phyloP scores from a whole-genome alignment of 1,140 invertebrate species.

The Lasioglossum baleicum region DNA sequence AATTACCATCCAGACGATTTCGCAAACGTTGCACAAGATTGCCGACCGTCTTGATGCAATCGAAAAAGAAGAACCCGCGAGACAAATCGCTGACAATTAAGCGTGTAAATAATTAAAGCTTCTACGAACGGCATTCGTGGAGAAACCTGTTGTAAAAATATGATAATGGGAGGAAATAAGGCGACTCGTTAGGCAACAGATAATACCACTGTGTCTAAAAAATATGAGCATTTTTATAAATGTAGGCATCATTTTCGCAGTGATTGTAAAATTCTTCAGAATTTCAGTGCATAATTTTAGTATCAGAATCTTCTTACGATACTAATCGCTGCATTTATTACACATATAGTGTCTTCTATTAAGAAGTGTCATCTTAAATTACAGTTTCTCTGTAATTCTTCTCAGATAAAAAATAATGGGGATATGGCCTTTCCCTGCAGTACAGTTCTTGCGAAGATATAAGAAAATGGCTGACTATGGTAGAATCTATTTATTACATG shows the following conservation, averaged over 20 bases:
- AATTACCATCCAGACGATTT: conserved; percentile 14
- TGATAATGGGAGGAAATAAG: background rate
- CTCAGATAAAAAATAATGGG: too few species aligned
- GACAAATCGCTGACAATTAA: conserved; percentile 23
- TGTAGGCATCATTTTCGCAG: background rate
- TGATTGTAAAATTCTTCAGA: background rate
- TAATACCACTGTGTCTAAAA: background rate
- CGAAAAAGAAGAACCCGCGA: background rate
- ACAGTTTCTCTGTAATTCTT: too few species aligned
- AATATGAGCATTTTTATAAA: background rate
- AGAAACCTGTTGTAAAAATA: conserved; percentile 1
- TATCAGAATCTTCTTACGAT: too few species aligned
- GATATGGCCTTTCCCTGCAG: too few species aligned
- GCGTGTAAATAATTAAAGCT: conserved; percentile 10
- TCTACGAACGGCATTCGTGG: background rate
- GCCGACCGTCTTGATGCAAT: background rate
- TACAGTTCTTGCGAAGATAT: too few species aligned
- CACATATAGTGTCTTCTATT: too few species aligned
- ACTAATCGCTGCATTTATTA: too few species aligned
- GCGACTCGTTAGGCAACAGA: conserved; percentile 3
- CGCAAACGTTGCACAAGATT: conserved; percentile 1
- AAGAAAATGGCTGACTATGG: too few species aligned
- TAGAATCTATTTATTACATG: too few species aligned
- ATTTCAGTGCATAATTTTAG: too few species aligned
- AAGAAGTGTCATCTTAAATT: too few species aligned